Evolutionary conservation across 64 coral and sea anemone species (phyloP).

Genomic region (Montipora foliosa): DNA sequence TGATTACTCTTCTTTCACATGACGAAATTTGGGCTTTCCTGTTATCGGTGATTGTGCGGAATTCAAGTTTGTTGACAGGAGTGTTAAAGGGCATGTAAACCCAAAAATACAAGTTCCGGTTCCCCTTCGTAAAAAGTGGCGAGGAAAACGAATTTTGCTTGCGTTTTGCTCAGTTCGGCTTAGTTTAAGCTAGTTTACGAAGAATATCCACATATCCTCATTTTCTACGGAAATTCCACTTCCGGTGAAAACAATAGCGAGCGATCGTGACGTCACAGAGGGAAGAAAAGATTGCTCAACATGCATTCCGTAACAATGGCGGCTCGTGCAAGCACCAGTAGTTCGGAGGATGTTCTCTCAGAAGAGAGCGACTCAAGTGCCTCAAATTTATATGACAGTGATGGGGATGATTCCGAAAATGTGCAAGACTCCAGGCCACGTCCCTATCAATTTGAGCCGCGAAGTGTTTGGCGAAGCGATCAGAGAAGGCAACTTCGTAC

Average conservation of each 20-base stretch:
- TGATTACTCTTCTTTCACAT: too few relatives aligned
- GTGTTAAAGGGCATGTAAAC: constrained; percentile 31
- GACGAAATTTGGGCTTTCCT: too few relatives aligned
- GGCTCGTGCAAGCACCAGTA: neutral
- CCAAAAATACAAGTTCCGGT: neutral
- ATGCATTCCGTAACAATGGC: neutral
- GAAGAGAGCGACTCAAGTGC: neutral
- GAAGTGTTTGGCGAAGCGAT: neutral
- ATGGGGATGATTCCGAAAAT: too few relatives aligned
- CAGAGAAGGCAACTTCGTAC: neutral
- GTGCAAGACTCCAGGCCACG: too few relatives aligned
- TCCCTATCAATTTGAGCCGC: too few relatives aligned
- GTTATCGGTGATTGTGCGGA: too few relatives aligned
- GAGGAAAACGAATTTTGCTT: neutral
- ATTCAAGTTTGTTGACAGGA: too few relatives aligned
- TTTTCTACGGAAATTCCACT: neutral
- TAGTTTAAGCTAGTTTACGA: neutral
- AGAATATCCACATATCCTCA: neutral
- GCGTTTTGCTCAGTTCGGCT: neutral
- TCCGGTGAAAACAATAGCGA: constrained; percentile 13
- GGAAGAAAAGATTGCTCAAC: neutral
- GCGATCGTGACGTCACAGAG: neutral
- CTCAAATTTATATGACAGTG: constrained; percentile 7
- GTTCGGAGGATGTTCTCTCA: neutral
- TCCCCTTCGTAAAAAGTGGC: neutral